Conservation (phyloP, 2,888 invertebrate genomes). For the Amiota communis region DNA sequence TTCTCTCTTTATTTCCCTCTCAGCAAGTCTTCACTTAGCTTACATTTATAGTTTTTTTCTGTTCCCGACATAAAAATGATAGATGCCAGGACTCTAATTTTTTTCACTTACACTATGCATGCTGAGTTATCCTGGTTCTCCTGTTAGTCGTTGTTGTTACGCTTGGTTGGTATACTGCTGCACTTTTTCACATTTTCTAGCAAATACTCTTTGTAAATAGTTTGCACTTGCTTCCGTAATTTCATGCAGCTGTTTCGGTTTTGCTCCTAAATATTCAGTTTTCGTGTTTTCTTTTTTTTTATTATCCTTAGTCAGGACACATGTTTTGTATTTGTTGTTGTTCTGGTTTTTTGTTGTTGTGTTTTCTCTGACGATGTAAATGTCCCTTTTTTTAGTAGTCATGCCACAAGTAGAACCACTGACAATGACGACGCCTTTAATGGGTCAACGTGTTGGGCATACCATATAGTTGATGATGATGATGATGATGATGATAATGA, state of each 20-base stretch:
- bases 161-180: background rate
- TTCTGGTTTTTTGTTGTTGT: constrained; percentile 1
- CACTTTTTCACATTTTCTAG: background rate
- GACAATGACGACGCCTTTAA: constrained; percentile 41
- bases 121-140: constrained; percentile 10
- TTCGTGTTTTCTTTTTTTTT: constrained; percentile 41
- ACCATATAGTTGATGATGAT: constrained; percentile 23
- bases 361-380: constrained; percentile 44
- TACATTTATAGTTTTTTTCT: constrained; percentile 36
- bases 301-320: background rate
- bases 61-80: constrained; percentile 25
- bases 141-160: background rate
- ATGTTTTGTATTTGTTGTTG: constrained; percentile 60
- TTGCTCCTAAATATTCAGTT: constrained; percentile 42
- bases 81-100: constrained; percentile 23
- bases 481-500: too few species aligned
- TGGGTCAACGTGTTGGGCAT: constrained; percentile 62
- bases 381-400: constrained; percentile 44
- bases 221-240: constrained; percentile 25
- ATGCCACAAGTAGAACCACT: constrained; percentile 24
- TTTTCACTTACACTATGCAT: constrained; percentile 45
- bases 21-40: constrained; percentile 50
- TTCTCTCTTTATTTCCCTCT: constrained; percentile 43
- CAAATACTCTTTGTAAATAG: constrained; percentile 18
- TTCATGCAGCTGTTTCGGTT: constrained; percentile 28